These are phyloP conservation scores for Halichoeres trimaculatus DNA, from an alignment of 2,113 vertebrate species.

Conservation along the genomic window DNA sequence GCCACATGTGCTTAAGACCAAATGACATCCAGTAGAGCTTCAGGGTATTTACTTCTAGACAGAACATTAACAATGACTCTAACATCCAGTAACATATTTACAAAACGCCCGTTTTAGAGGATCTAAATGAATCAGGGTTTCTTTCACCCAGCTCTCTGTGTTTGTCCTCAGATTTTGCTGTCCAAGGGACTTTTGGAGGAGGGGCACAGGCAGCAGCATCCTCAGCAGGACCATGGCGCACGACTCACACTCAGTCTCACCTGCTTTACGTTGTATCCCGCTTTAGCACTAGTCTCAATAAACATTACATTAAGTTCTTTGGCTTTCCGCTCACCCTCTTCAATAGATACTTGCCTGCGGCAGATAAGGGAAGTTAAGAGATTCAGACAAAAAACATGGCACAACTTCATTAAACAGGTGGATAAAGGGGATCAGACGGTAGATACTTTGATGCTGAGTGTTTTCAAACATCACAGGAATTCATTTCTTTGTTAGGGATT, in stretches of 20 bases:
- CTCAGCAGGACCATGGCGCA: conserved; percentile 63
- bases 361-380: conserved; percentile 74
- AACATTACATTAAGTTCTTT: conserved; percentile 99
- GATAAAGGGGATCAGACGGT: not conserved
- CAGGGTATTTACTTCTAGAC: not conserved
- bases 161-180: not conserved
- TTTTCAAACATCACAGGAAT: not conserved
- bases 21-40: conserved; percentile 19
- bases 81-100: not conserved
- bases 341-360: conserved; percentile 97
- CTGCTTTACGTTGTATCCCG: conserved; percentile 99
- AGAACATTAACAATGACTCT: not conserved
- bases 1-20: conserved; percentile 49
- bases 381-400: conserved; percentile 44
- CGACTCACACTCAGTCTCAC: conserved; percentile 83
- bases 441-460: not conserved
- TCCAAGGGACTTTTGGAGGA: conserved; percentile 26
- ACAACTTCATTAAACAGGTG: conserved; percentile 7
- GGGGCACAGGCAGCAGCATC: conserved; percentile 50
- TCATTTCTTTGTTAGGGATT: not conserved
- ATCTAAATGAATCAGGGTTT: not conserved
- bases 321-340: conserved; percentile 99
- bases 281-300: conserved; percentile 99
- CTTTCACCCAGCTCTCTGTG: not conserved
- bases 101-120: not conserved